Percentiles rank a stretch among this genome's conserved stretches.
phyloP scores from a whole-genome alignment of 1,140 invertebrate species.

The Bathynomus jamesi region DNA sequence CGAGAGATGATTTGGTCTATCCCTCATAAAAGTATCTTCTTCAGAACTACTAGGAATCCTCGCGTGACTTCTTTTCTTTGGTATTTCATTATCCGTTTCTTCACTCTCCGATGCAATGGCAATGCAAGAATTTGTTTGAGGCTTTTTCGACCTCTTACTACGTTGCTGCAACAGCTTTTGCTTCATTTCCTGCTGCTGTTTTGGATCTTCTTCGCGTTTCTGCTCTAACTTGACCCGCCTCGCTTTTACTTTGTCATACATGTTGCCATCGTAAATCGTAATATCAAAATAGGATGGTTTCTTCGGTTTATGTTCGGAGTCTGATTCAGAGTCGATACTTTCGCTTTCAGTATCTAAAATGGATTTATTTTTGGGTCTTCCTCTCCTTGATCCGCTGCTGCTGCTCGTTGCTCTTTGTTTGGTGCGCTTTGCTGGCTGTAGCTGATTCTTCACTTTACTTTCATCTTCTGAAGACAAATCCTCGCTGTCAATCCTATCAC shows the following conservation, averaged over 20 bases:
- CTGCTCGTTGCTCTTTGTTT: constrained; percentile 30
- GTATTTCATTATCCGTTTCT: not conserved
- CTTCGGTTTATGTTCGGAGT: constrained; percentile 30
- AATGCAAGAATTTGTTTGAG: not conserved
- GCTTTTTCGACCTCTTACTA: not conserved
- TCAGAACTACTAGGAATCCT: constrained; percentile 17
- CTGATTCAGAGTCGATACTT: constrained; percentile 18
- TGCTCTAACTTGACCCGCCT: constrained; percentile 74
- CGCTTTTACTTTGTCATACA: constrained; percentile 98
- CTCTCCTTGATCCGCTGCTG: constrained; percentile 10
- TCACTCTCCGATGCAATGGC: not conserved
- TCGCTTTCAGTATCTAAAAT: constrained; percentile 31
- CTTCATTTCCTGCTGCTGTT: constrained; percentile 63
- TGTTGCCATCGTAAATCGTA: constrained; percentile 80
- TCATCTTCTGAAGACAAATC: not conserved
- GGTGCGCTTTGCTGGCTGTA: constrained; percentile 17
- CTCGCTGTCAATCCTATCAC: not conserved
- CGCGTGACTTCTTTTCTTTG: constrained; percentile 39
- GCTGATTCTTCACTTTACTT: constrained; percentile 12
- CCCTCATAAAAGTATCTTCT: constrained; percentile 15
- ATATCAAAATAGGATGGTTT: constrained; percentile 83
- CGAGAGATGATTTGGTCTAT: constrained; percentile 16
- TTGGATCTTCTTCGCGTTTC: constrained; percentile 74
- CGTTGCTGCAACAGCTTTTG: constrained; percentile 30
- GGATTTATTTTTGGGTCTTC: constrained; percentile 18